These are phyloP conservation scores for Prionace glauca DNA, from an alignment of 2,797 vertebrate species.

Conservation along the genomic window DNA sequence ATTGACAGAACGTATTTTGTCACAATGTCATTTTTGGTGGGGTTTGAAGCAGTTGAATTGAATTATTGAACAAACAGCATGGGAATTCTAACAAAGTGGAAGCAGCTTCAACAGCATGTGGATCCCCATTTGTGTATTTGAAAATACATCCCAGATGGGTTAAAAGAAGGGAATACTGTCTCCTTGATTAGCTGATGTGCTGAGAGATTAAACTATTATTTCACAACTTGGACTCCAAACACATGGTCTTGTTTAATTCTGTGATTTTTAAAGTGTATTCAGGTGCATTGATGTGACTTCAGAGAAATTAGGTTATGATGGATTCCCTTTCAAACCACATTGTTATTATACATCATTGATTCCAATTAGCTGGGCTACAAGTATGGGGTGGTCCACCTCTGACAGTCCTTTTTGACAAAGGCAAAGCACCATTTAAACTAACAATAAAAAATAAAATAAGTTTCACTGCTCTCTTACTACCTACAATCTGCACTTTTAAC, in stretches of 20 bases:
- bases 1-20: not conserved
- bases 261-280: constrained; percentile 44
- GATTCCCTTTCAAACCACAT: not conserved
- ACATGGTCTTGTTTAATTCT: constrained; percentile 65
- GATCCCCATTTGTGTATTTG: not conserved
- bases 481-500: not conserved
- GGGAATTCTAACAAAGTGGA: constrained; percentile 27
- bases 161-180: constrained; percentile 51
- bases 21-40: not conserved
- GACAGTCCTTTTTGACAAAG: not conserved
- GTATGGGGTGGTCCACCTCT: not conserved
- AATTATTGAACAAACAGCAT: constrained; percentile 9
- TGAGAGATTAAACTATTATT: constrained; percentile 26
- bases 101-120: not conserved
- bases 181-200: constrained; percentile 1
- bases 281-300: constrained; percentile 6
- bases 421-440: not conserved
- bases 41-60: not conserved
- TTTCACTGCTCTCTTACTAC: not conserved
- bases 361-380: constrained; percentile 8
- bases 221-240: constrained; percentile 62
- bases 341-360: constrained; percentile 24
- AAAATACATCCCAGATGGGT: constrained; percentile 46
- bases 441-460: not conserved
- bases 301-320: constrained; percentile 6